These are phyloP conservation scores for Sinocyclocheilus maitianheensis DNA, from an alignment of 2,113 vertebrate species.

Conservation along the genomic window DNA sequence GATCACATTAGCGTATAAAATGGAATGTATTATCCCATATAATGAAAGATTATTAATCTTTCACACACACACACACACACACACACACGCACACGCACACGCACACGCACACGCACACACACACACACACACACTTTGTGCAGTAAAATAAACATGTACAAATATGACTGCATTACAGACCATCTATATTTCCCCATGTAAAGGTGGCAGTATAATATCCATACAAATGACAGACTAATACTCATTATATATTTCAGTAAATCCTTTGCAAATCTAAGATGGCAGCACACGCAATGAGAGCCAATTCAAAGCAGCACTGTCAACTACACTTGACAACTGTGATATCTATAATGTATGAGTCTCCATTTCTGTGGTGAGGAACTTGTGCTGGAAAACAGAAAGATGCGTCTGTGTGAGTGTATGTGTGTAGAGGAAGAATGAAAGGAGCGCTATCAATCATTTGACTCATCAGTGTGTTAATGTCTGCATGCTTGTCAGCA, in stretches of 20 bases:
- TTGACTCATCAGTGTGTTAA: slow-evolving; percentile 54
- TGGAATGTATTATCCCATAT: not conserved
- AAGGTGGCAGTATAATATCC: not conserved
- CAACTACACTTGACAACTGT: slow-evolving; percentile 48
- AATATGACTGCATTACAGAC: slow-evolving; percentile 9
- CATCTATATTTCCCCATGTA: not conserved
- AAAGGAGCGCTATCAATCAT: slow-evolving; percentile 50
- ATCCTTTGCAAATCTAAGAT: slow-evolving; percentile 31
- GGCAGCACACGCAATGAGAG: slow-evolving; percentile 39
- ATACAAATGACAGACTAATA: slow-evolving; percentile 26
- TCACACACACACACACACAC: not conserved
- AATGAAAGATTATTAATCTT: not conserved
- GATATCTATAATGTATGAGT: slow-evolving; percentile 52
- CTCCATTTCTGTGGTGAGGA: slow-evolving; percentile 17
- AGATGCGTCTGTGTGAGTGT: slow-evolving; percentile 11
- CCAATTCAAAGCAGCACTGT: slow-evolving; percentile 37
- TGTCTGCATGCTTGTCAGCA: slow-evolving; percentile 35
- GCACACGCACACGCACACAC: not conserved
- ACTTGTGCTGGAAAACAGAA: slow-evolving; percentile 24
- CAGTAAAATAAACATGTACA: not conserved
- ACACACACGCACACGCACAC: too few relatives aligned
- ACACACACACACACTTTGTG: not conserved
- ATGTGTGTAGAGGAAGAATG: slow-evolving; percentile 30
- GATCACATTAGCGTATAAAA: slow-evolving; percentile 1
- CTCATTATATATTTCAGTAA: slow-evolving; percentile 28